Conservation (phyloP, 2,797 vertebrate genomes). For the Erethizon dorsatum region DNA sequence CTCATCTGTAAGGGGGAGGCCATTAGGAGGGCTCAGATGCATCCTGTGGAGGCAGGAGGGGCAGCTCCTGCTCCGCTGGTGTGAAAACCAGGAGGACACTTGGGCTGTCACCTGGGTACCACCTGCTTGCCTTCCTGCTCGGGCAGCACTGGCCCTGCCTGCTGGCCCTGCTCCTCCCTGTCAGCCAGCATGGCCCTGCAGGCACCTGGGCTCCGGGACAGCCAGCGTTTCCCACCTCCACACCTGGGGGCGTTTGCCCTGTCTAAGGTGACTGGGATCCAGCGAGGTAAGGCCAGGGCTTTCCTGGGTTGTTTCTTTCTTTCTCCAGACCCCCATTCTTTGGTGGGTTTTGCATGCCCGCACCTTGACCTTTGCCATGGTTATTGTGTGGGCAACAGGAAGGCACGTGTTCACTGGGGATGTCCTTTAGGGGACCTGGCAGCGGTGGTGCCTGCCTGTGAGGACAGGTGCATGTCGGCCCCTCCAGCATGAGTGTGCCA, state of each 20-base stretch:
- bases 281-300: too few species aligned
- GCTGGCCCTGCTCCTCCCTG: not conserved
- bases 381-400: not conserved
- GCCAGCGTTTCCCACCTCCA: not conserved
- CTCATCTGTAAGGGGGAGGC: not conserved
- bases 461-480: not conserved
- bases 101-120: too few species aligned
- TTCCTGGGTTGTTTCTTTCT: not conserved
- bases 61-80: too few species aligned
- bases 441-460: not conserved
- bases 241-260: too few species aligned
- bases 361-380: not conserved
- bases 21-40: not conserved
- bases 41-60: not conserved
- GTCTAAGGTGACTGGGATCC: too few species aligned
- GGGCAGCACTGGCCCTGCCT: not conserved
- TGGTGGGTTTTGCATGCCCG: not conserved
- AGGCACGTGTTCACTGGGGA: rapidly evolving
- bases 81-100: too few species aligned
- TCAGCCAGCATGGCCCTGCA: not conserved
- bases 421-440: too few species aligned
- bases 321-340: not conserved
- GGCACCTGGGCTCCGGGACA: not conserved
- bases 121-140: too few species aligned
- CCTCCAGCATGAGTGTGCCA: not conserved